These are phyloP conservation scores for Ginglymostoma cirratum DNA, from an alignment of 2,113 vertebrate genomes.

Conservation along the genomic window DNA sequence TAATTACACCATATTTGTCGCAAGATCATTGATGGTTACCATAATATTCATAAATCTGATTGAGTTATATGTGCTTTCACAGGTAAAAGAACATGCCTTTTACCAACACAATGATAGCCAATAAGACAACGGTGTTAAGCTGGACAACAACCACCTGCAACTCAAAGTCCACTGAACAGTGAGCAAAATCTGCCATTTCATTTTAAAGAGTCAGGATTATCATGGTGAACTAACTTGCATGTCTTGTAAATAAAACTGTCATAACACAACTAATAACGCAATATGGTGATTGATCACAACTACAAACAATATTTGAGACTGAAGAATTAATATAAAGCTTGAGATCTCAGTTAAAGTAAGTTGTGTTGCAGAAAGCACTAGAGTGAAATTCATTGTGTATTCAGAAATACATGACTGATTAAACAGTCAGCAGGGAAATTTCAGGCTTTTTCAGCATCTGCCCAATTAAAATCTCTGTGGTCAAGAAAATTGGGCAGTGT, in stretches of 20 bases:
- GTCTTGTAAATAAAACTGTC: not conserved
- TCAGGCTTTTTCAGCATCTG: not conserved
- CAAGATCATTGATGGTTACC: not conserved
- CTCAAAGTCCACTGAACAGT: not conserved
- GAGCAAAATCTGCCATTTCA: not conserved
- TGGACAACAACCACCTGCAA: conserved; percentile 3
- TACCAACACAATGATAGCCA: conserved; percentile 2
- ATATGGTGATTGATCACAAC: not conserved
- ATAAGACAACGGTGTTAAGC: conserved; percentile 10
- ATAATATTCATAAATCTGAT: not conserved
- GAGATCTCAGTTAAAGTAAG: not conserved
- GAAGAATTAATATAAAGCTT: not conserved
- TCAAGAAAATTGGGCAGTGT: not conserved
- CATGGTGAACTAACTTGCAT: not conserved
- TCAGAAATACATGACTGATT: no score
- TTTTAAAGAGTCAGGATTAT: not conserved
- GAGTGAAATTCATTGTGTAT: not conserved
- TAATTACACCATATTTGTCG: not conserved
- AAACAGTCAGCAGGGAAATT: not conserved
- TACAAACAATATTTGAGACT: no score
- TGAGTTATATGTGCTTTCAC: not conserved
- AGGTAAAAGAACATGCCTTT: conserved; percentile 30
- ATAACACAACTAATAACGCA: not conserved
- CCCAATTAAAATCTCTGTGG: not conserved
- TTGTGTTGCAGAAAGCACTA: not conserved